Conservation (phyloP, 2,797 vertebrate species). For the Gymnoscopelus microlampas region DNA sequence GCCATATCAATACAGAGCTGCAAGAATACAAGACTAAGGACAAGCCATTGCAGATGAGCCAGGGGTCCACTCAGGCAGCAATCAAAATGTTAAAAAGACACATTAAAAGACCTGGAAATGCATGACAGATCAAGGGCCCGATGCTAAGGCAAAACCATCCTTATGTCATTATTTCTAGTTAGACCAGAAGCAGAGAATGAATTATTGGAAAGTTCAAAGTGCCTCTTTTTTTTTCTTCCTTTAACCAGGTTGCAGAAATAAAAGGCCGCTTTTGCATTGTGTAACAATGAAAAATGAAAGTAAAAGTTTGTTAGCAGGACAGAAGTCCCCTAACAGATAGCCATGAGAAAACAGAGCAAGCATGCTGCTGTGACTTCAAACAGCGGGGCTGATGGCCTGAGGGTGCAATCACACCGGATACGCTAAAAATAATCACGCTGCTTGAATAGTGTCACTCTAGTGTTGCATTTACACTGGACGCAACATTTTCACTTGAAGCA, state of each 20-base stretch:
- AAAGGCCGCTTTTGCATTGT: slow-evolving; percentile 77
- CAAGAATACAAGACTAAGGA: slow-evolving; percentile 71
- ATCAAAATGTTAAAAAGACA: slow-evolving; percentile 66
- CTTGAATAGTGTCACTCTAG: too few relatives aligned
- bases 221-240: slow-evolving; percentile 51
- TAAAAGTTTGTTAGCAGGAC: slow-evolving; percentile 36
- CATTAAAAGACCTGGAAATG: slow-evolving; percentile 59
- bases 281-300: slow-evolving; percentile 43
- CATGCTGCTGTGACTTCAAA: slow-evolving; percentile 33
- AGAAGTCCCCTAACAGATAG: slow-evolving; percentile 39
- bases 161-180: slow-evolving; percentile 51
- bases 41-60: slow-evolving; percentile 67
- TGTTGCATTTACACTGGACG: too few relatives aligned
- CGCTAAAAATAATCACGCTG: too few relatives aligned
- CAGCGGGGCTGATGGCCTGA: slow-evolving; percentile 32
- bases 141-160: slow-evolving; percentile 56
- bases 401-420: too few relatives aligned
- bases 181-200: slow-evolving; percentile 68
- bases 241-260: slow-evolving; percentile 72
- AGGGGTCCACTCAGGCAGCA: slow-evolving; percentile 65
- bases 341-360: slow-evolving; percentile 33
- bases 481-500: too few relatives aligned
- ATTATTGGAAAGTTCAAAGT: slow-evolving; percentile 73
- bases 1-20: slow-evolving; percentile 73
- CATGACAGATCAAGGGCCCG: slow-evolving; percentile 49